phyloP scores from a whole-genome alignment of 2,113 vertebrate genomes.

The Bos indicus region DNA sequence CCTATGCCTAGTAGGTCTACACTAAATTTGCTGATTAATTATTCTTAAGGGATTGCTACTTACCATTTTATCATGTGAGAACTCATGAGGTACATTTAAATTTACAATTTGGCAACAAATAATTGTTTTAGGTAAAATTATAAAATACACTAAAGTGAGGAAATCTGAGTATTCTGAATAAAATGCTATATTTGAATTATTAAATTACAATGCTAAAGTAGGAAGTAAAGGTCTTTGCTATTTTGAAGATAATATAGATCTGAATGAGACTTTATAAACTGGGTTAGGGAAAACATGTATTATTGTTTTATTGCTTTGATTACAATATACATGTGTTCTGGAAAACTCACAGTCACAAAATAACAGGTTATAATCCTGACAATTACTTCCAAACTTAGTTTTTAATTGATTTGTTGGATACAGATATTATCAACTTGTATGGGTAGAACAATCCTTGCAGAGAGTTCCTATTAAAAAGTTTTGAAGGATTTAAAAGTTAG shows the following conservation, averaged over 20 bases:
- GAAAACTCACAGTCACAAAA: neutral
- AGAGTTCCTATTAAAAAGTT: neutral
- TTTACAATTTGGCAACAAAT: neutral
- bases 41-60: neutral
- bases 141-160: neutral
- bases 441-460: neutral
- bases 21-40: neutral
- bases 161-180: neutral
- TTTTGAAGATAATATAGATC: neutral
- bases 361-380: neutral
- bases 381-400: conserved; percentile 13
- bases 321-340: neutral
- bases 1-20: neutral
- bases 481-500: conserved; percentile 27
- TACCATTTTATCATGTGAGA: neutral
- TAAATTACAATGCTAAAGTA: neutral
- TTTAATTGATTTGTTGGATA: neutral
- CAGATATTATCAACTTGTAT: neutral
- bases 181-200: neutral
- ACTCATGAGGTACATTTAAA: neutral
- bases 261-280: neutral
- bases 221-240: neutral
- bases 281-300: neutral
- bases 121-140: conserved; percentile 17
- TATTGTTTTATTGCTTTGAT: conserved; percentile 1